phyloP scores from a whole-genome alignment of 2,113 vertebrate species.

The Ammodytes dubius region DNA sequence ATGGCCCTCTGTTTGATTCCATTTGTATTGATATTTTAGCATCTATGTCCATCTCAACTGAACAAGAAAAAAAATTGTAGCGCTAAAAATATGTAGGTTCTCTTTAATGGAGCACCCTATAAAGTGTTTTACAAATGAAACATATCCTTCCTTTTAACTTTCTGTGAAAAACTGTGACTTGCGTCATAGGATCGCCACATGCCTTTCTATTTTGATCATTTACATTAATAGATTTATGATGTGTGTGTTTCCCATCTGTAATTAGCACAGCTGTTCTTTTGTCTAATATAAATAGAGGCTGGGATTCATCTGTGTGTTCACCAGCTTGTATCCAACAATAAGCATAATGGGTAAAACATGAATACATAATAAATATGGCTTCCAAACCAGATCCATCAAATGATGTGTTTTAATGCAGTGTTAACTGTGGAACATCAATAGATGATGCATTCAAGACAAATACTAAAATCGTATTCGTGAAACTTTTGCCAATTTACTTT shows the following conservation, averaged over 20 bases:
- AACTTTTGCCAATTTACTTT: not conserved
- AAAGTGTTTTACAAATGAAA: not conserved
- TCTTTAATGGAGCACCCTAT: not conserved
- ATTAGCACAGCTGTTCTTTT: slow-evolving; percentile 56
- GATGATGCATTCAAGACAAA: slow-evolving; percentile 10
- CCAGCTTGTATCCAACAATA: slow-evolving; percentile 32
- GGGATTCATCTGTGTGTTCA: slow-evolving; percentile 4
- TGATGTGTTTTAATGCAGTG: not conserved
- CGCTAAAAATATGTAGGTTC: no score
- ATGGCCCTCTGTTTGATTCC: not conserved
- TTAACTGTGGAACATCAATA: not conserved
- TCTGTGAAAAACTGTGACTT: not conserved
- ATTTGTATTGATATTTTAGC: not conserved
- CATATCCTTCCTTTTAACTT: not conserved
- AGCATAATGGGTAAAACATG: slow-evolving; percentile 19
- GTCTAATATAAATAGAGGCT: slow-evolving; percentile 36
- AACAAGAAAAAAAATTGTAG: not conserved
- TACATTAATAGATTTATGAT: slow-evolving; percentile 6
- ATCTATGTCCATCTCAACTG: not conserved
- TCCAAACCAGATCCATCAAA: slow-evolving; percentile 6
- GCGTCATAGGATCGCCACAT: slow-evolving; percentile 11
- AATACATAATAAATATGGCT: not conserved
- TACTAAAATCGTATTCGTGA: slow-evolving; percentile 6
- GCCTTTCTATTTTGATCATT: slow-evolving; percentile 24
- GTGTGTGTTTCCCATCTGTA: slow-evolving; percentile 41